Base-by-base conservation (phyloP, 2,888 invertebrate species). In the Microctonus hyperodae region DNA sequence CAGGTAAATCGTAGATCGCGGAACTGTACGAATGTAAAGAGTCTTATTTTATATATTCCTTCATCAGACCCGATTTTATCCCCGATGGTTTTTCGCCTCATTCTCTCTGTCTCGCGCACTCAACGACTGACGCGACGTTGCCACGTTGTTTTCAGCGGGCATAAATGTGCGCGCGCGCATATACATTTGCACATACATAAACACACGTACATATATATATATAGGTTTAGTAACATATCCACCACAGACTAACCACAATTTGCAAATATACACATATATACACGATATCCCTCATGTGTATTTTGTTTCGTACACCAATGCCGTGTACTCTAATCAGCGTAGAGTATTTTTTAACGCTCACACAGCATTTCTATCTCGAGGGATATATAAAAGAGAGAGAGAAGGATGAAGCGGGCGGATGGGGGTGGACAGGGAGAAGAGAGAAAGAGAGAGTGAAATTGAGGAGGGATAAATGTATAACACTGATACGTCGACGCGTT, bases 111-210 rank as follows among this genome's bases (percentile, higher is more conserved):
- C 74, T 60, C 57, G 31, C 63, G 40, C 56, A 72, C 71, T 67
- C 72, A n/a, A n/a, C n/a, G n/a, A n/a, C n/a, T n/a, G n/a, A 25
- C 63, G 71, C 79, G 63, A 70, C 70, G 78, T 77, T 77, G 78
- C 78, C 78, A 75, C 73, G 73, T 77, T 73, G 61, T 68, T 68
- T 69, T 40, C 64, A 10, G 25, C 57, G 23, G 58, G 44, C 16
- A 44, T 66, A 65, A 37, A 53, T 53, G 53, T 51, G 33, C 55
- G 33, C 56, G 50, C 44, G 35, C 33, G 35, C 62, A 22, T 23
- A 51, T 53, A 62, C 33, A 37, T 53, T 13, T 33, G 22, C 20
- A 60, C 50, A 48, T 20, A 60, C 25, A 16, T 23, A 51, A 22
- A 33, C 31, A 20, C 11, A 25, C 35, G 60, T 11, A 33, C 33